Base-by-base conservation (phyloP, 1,140 invertebrate species). In the Sesamia nonagrioides region DNA sequence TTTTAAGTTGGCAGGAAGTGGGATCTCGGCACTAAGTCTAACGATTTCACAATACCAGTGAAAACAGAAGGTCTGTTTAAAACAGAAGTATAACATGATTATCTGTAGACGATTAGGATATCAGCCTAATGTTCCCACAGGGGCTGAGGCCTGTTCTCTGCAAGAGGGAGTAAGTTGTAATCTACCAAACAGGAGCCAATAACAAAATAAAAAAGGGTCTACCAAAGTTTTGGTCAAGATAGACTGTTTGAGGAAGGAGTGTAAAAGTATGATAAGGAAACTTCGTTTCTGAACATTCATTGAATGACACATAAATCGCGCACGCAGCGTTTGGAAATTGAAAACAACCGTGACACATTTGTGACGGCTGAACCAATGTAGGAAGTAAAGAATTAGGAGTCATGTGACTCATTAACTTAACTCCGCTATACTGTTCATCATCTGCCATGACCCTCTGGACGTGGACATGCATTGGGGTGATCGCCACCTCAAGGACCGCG, bases 1-100 rank as follows among this genome's bases (percentile, higher is more conserved):
- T 52, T 52, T 71, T 54, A 72, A 72, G 68, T 72, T 54, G 68
- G 50, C 50, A 72, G 48, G 68, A 72, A 72, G 68, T 35, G 50
- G 50, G 17, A 37, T 72, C 50, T 40, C 50, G 33, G 48, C 50
- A 18, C 33, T 33, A 69, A 48, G 27, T 50, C 45, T 69, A 63
- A 63, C 63, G 40, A 48, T 68, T 18, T 7, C 42, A 68, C 42
- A 27, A 27, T 27, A 6, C 6, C 11, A 27, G 21, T n/a, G 15
- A 48, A 68, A 37, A 9, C 42, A 68, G 63, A 68, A 68, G 63
- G 18, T 48, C n/a, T 68, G 33, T 2, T 35, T 37, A 37, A 13
- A 40, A 0, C 2, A 17, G 6, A 17, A 6, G 0, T 2, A 33
- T 8, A 40, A 40, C 37, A 40, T 3, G 6, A 6, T 9, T 9